Evolutionary conservation across 92 coral and sea anemone species (phyloP).

Genomic region (Palythoa grandis): DNA sequence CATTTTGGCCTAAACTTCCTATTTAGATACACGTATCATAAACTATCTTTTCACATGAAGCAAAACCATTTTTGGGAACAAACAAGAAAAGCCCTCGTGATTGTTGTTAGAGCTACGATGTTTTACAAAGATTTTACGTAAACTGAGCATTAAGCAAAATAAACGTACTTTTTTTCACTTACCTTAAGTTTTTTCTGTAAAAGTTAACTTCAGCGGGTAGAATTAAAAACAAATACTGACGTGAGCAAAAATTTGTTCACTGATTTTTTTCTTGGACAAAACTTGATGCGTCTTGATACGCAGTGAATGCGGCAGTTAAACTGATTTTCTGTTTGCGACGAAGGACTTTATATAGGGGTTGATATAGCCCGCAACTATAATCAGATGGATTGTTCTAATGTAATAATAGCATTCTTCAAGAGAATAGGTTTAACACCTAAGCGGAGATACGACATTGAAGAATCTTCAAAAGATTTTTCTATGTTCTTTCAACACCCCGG

Average conservation of each 20-base stretch:
- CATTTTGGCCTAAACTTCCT: neutral
- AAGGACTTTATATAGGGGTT: constrained; percentile 35
- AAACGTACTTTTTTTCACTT: neutral
- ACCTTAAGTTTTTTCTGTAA: constrained; percentile 1
- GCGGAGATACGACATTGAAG: neutral
- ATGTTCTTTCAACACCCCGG: constrained; percentile 16
- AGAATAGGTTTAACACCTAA: constrained; percentile 24
- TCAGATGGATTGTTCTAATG: constrained; percentile 25
- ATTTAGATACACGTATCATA: neutral
- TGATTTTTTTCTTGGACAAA: neutral
- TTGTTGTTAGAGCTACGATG: neutral
- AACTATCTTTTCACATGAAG: neutral
- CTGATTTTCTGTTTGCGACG: neutral
- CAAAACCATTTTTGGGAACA: neutral
- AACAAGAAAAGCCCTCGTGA: neutral
- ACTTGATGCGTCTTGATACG: constrained; percentile 20
- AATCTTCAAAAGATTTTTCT: constrained; percentile 38
- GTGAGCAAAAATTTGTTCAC: neutral
- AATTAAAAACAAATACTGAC: neutral
- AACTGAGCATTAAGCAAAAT: neutral
- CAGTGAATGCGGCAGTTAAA: neutral
- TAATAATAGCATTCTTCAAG: constrained; percentile 21
- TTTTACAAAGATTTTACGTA: neutral
- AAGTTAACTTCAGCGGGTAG: neutral
- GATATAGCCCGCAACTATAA: neutral